Base-by-base conservation (phyloP, 2,113 vertebrate species). In the Mustelus asterias region DNA sequence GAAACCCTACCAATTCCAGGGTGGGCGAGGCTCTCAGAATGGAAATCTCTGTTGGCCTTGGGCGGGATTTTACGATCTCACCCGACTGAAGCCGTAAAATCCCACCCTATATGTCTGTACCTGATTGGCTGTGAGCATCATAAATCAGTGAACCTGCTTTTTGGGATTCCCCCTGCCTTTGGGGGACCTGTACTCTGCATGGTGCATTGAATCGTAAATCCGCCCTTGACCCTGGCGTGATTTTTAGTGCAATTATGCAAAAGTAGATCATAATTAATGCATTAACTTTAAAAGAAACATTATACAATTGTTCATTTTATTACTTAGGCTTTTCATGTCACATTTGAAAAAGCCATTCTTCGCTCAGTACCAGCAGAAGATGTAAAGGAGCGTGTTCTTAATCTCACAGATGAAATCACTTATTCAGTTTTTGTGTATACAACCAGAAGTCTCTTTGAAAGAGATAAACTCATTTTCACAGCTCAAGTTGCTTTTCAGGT, bases 401-500 rank as follows among this genome's bases (percentile, higher is more conserved):
- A 97, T 96, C 97, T 98, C 95, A 98, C 96, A 0, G 98, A 98
- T 0, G 97, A 98, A 96, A 98, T 98, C 97, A 98, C 98, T 96
- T 98, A 97, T 89, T 97, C 97, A 0, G 97, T 98, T 96, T 98
- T 96, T 0, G 65, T 95, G 95, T 98, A 98, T 96, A 97, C 97
- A 0, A 97, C 97, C 4, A 97, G 97, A 0, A 97, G 98, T 0
- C 98, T 98, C 96, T 98, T 98, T 7, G 98, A 98, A 96, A 96
- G 96, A 0, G 98, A 98, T 97, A 98, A 98, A 24, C 98, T 98
- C 96, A 98, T 98, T 20, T 98, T 98, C 96, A 96, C 98, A 96
- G 98, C 98, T 14, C 98, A 98, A 65, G 96, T 98, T 0, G 13
- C 97, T 0, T 98, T 98, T 94, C 98, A 98, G 98, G 98, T 98